phyloP scores from a whole-genome alignment of 2,888 invertebrate genomes.

The Megamerina dolium region DNA sequence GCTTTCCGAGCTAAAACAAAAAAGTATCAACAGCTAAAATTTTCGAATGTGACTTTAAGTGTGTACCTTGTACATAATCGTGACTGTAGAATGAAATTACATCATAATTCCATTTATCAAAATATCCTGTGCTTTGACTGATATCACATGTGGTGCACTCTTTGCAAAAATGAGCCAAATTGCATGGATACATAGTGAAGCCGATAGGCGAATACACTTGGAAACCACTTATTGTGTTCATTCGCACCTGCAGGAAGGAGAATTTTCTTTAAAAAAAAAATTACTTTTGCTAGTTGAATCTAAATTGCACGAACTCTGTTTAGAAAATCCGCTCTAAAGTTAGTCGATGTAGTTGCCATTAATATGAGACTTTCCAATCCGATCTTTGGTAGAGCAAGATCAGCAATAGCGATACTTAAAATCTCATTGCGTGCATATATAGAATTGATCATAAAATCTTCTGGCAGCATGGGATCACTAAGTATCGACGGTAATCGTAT shows the following conservation, averaged over 20 bases:
- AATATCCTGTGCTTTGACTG: conserved; percentile 71
- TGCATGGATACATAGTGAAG: conserved; percentile 74
- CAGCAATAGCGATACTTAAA: conserved; percentile 55
- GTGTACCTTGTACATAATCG: conserved; percentile 71
- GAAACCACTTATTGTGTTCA: conserved; percentile 86
- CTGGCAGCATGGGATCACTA: conserved; percentile 24
- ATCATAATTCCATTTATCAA: conserved; percentile 66
- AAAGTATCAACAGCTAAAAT: not conserved
- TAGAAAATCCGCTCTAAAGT: conserved; percentile 75
- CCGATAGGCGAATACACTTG: conserved; percentile 91
- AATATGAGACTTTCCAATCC: conserved; percentile 68
- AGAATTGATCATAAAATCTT: conserved; percentile 42
- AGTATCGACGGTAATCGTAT: conserved; percentile 54
- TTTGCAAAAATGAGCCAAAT: conserved; percentile 56
- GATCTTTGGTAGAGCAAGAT: conserved; percentile 64
- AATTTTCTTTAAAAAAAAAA: not conserved
- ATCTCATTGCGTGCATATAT: conserved; percentile 46
- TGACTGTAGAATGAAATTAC: conserved; percentile 75
- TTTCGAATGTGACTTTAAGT: too few relatives aligned
- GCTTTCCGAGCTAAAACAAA: conserved; percentile 57
- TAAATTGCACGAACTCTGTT: conserved; percentile 62
- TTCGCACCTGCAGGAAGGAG: conserved; percentile 68
- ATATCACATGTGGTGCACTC: conserved; percentile 57
- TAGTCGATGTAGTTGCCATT: conserved; percentile 61
- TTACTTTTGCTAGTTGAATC: conserved; percentile 1